Evolutionary conservation across 2,113 vertebrate genomes (phyloP), one percentile per base, ranked within the genome.

Genomic region (Hippocampus mohnikei): DNA sequence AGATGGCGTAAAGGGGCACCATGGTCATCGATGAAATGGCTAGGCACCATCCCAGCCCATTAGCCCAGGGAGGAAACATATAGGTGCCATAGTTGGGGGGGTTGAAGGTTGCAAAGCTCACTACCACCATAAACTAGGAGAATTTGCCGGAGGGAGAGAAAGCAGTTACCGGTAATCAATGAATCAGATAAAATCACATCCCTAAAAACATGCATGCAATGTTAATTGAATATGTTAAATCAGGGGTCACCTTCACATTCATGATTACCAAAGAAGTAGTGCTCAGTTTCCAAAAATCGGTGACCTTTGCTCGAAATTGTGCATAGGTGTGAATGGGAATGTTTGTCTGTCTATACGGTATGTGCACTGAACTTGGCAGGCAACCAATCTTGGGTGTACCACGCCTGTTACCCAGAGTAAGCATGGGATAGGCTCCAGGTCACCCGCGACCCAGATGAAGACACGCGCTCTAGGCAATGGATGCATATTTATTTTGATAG

Each of bases 21-120:
- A 93, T 94, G 58, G 90, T 80, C 95, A 96, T 96, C n/a, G 95
- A 96, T 12, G 95, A 96, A 0, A 93, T 84, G 46, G 95, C 94
- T 41, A 96, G 83, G 75, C 92, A 90, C 95, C 95, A 96, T 29
- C 95, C 95, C 55, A 95, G 69, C 42, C 87, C 78, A 46, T 94
- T 96, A n/a, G 95, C 95, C 95, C 95, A 96, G 8, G 80, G 82
- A 1, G 95, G 95, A 70, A 96, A 96, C 64, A 74, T 44, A 71
- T 96, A 96, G 72, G 90, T 69, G 50, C 93, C 95, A 0, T 95
- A 96, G 77, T 87, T 93, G 0, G 94, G 94, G 4, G 95, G 93
- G 79, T 93, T 91, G 82, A 93, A 95, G 3, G 92, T 95, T 37
- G 92, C 92, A 55, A 96, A 91, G 78, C 95, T 96, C 78, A 95